Evolutionary conservation across 92 coral and sea anemone genomes (phyloP).

Genomic region (Bergia puertoricense): DNA sequence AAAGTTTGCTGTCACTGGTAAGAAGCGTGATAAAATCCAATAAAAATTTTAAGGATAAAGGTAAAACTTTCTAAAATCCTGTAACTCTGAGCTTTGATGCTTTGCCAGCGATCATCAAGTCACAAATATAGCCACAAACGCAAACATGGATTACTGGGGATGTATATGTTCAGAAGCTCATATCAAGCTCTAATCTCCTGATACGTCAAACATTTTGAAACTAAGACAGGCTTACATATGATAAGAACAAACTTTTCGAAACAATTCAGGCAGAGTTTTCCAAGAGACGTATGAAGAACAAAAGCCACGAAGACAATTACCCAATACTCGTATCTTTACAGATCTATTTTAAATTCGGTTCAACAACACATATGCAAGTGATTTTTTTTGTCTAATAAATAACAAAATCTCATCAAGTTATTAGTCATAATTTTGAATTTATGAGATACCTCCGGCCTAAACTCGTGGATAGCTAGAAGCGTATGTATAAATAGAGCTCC

Average conservation of each 20-base stretch:
- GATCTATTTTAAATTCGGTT: neutral
- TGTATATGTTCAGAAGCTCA: no score
- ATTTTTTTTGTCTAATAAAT: neutral
- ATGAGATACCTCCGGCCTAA: conserved; percentile 23
- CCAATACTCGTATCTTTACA: no score
- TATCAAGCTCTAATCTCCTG: neutral
- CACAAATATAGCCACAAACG: neutral
- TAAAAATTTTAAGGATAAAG: no score
- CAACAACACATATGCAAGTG: neutral
- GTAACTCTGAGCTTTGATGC: no score
- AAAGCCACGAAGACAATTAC: neutral
- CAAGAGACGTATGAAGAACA: neutral
- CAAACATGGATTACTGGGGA: no score
- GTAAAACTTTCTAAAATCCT: no score
- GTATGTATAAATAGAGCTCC: neutral
- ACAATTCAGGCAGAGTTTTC: neutral
- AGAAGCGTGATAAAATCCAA: no score
- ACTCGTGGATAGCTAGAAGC: conserved; percentile 3
- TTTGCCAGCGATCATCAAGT: neutral
- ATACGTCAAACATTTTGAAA: neutral
- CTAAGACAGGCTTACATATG: no score
- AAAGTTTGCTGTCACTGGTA: no score
- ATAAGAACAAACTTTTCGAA: neutral
- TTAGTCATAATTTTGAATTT: neutral
- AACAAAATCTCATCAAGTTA: conserved; percentile 5